A percentile compares a stretch with the other conserved stretches of the same genome.
phyloP scores from a whole-genome alignment of 2,888 invertebrate genomes.

The Temnothorax rugatulus region DNA sequence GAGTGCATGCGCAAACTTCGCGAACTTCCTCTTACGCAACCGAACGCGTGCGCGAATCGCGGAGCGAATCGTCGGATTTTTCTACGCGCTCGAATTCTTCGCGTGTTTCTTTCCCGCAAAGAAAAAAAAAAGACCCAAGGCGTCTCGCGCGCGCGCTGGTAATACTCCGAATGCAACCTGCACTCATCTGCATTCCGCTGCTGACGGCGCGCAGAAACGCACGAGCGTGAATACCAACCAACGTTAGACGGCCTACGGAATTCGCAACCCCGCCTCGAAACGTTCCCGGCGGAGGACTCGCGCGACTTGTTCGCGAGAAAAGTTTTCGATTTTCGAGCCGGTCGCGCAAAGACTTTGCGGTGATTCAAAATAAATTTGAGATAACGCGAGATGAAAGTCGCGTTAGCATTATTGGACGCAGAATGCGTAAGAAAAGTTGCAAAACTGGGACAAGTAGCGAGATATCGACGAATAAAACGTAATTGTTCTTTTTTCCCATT shows the following conservation, averaged over 20 bases:
- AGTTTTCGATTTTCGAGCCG: neutral
- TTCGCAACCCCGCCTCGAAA: slow-evolving; percentile 27
- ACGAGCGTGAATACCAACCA: slow-evolving; percentile 44
- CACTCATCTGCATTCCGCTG: slow-evolving; percentile 51
- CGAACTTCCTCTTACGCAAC: slow-evolving; percentile 56
- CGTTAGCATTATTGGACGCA: neutral
- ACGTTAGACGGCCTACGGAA: slow-evolving; percentile 32
- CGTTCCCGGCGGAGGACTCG: neutral
- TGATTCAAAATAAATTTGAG: neutral
- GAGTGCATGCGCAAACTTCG: slow-evolving; percentile 43
- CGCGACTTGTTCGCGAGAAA: neutral
- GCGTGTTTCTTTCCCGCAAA: slow-evolving; percentile 53
- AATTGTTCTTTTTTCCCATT: neutral
- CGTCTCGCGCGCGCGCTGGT: slow-evolving; percentile 21
- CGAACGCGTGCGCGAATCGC: slow-evolving; percentile 11
- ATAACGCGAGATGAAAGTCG: neutral
- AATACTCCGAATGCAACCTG: slow-evolving; percentile 52
- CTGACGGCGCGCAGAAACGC: slow-evolving; percentile 37
- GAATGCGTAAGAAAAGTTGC: neutral
- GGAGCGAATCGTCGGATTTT: slow-evolving; percentile 35
- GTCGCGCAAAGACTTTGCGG: neutral
- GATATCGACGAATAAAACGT: neutral
- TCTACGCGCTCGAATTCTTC: slow-evolving; percentile 54
- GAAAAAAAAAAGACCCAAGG: slow-evolving; percentile 17
- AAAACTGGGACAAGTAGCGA: neutral